A percentile compares a stretch with the other conserved stretches of the same genome.
phyloP scores from a whole-genome alignment of 2,888 invertebrate species.

The Plusia festucae region DNA sequence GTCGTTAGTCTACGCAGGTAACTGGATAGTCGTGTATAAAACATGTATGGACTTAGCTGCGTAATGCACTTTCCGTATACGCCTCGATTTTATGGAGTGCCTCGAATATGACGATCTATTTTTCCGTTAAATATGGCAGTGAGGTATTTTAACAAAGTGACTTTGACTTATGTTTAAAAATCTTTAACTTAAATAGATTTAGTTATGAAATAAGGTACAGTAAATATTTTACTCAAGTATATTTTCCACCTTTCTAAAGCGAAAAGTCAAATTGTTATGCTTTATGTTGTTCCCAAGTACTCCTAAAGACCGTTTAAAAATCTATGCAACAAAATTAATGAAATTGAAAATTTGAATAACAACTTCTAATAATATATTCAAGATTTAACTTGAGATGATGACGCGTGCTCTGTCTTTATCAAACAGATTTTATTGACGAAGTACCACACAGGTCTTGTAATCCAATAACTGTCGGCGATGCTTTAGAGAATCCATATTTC shows the following conservation, averaged over 20 bases:
- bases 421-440: slow-evolving; percentile 56
- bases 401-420: slow-evolving; percentile 36
- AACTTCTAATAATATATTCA: too few relatives aligned
- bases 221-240: too few relatives aligned
- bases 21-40: slow-evolving; percentile 66
- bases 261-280: too few relatives aligned
- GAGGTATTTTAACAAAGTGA: too few relatives aligned
- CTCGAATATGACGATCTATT: not conserved
- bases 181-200: too few relatives aligned
- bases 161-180: too few relatives aligned
- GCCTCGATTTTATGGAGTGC: not conserved
- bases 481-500: slow-evolving; percentile 56
- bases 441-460: slow-evolving; percentile 55
- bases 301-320: too few relatives aligned
- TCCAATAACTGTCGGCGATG: slow-evolving; percentile 64
- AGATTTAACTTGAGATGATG: not conserved
- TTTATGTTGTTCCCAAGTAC: too few relatives aligned
- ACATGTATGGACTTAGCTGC: slow-evolving; percentile 14
- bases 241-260: too few relatives aligned
- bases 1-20: slow-evolving; percentile 74
- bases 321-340: too few relatives aligned
- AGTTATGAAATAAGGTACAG: too few relatives aligned
- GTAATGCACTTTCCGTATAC: slow-evolving; percentile 13
- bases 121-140: not conserved
- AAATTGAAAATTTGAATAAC: too few relatives aligned